Conservation (phyloP, 2,888 invertebrate species). For the Epistrophella euchroma region DNA sequence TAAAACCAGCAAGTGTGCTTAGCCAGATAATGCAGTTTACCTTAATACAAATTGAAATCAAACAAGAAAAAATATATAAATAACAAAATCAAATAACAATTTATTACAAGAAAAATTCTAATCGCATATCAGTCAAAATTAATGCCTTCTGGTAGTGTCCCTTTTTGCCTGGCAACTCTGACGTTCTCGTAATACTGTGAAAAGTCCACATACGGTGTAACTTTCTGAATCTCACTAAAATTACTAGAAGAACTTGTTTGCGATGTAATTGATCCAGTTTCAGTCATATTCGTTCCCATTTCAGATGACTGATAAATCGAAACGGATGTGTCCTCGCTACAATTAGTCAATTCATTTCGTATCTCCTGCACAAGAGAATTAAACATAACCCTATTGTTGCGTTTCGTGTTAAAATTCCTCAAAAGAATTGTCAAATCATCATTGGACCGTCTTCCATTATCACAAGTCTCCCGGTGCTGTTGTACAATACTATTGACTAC, state of each 20-base stretch:
- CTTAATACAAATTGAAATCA: no score
- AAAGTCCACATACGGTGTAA: constrained; percentile 94
- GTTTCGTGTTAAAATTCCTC: constrained; percentile 90
- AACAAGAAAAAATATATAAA: background rate
- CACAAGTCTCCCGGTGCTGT: constrained; percentile 91
- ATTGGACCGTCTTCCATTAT: constrained; percentile 79
- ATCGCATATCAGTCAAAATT: constrained; percentile 81
- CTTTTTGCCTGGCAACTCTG: constrained; percentile 87
- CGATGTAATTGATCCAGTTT: constrained; percentile 52
- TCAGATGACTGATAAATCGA: constrained; percentile 45
- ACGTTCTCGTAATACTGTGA: constrained; percentile 90
- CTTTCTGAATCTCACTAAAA: constrained; percentile 87
- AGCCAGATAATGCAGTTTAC: no score
- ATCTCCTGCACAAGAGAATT: constrained; percentile 87
- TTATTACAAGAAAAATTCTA: constrained; percentile 41
- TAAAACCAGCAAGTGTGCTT: no score
- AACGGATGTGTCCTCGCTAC: constrained; percentile 23
- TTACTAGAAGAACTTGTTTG: constrained; percentile 76
- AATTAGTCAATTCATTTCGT: constrained; percentile 80
- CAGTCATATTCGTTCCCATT: constrained; percentile 61
- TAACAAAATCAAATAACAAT: constrained; percentile 43
- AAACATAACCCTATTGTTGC: constrained; percentile 84
- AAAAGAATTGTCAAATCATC: constrained; percentile 94
- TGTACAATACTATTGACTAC: constrained; percentile 93
- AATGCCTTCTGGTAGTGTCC: constrained; percentile 88